phyloP scores from a whole-genome alignment of 2,113 vertebrate species.

The Calonectris borealis region DNA sequence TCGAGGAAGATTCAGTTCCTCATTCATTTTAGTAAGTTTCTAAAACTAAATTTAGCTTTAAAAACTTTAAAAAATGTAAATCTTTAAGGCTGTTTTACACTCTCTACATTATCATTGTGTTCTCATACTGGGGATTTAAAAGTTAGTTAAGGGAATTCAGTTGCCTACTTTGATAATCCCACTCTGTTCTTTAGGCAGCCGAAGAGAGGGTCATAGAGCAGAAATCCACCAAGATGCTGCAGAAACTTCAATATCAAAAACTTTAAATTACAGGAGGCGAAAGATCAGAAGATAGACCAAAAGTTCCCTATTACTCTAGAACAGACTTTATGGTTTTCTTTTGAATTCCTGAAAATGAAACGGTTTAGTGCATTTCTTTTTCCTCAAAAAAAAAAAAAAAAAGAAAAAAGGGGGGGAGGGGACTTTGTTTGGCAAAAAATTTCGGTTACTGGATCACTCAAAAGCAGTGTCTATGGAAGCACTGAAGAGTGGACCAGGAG shows the following conservation, averaged over 20 bases:
- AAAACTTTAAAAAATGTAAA: neutral
- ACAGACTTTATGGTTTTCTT: neutral
- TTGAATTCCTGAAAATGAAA: neutral
- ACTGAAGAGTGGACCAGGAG: neutral
- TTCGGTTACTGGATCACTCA: neutral
- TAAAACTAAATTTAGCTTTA: neutral
- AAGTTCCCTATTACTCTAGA: neutral
- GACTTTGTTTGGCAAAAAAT: neutral
- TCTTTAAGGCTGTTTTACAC: neutral
- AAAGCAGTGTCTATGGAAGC: neutral
- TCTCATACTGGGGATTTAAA: neutral
- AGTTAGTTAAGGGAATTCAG: neutral
- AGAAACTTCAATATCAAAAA: neutral
- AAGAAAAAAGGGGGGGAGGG: rapidly evolving
- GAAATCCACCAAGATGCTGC: neutral
- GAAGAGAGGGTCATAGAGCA: neutral
- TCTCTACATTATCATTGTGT: neutral
- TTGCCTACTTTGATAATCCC: neutral
- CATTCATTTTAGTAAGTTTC: neutral
- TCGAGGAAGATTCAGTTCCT: neutral
- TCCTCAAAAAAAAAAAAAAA: neutral
- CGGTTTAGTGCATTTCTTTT: rapidly evolving
- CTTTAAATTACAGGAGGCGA: neutral
- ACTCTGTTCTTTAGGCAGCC: neutral
- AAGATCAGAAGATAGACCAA: neutral